These are phyloP conservation scores for Cyanoramphus novaezelandiae DNA, from an alignment of 2,113 vertebrate species.

Conservation along the genomic window DNA sequence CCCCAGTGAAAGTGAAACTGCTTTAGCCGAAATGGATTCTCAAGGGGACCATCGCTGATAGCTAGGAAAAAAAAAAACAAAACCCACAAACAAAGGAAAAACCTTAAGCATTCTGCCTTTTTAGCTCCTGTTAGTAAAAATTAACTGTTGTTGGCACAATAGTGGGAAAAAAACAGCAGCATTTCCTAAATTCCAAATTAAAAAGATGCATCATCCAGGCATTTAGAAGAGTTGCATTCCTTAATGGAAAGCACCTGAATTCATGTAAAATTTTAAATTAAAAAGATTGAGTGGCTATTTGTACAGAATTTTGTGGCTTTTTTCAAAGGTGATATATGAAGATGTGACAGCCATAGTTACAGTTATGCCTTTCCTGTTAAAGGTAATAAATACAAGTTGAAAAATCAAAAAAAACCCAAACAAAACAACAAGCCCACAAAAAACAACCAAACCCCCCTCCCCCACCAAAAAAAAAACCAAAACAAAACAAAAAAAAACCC, in stretches of 20 bases:
- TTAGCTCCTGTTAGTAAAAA: not conserved
- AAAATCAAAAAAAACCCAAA: not conserved
- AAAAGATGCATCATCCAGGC: not conserved
- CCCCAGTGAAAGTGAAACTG: slow-evolving; percentile 99
- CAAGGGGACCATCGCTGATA: slow-evolving; percentile 88
- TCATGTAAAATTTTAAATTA: not conserved
- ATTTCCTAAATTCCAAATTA: not conserved
- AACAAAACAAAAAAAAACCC: not conserved
- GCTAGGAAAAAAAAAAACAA: slow-evolving; percentile 62
- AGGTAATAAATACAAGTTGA: not conserved
- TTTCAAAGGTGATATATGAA: not conserved
- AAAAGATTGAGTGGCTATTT: not conserved
- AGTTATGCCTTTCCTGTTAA: not conserved
- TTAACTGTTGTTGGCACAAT: not conserved
- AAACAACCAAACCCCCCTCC: not conserved
- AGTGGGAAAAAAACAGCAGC: not conserved
- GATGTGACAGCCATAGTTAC: not conserved
- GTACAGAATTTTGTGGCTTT: not conserved
- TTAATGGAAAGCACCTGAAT: not conserved
- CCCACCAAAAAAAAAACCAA: not conserved
- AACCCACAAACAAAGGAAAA: not conserved
- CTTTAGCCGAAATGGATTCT: slow-evolving; percentile 88
- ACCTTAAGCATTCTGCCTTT: not conserved
- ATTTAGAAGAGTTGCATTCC: not conserved
- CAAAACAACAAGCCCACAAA: not conserved